Percentiles rank a stretch among this genome's conserved stretches.
These are phyloP conservation scores for Oligia strigilis DNA, from an alignment of 2,888 invertebrate genomes.

Conservation along the genomic window DNA sequence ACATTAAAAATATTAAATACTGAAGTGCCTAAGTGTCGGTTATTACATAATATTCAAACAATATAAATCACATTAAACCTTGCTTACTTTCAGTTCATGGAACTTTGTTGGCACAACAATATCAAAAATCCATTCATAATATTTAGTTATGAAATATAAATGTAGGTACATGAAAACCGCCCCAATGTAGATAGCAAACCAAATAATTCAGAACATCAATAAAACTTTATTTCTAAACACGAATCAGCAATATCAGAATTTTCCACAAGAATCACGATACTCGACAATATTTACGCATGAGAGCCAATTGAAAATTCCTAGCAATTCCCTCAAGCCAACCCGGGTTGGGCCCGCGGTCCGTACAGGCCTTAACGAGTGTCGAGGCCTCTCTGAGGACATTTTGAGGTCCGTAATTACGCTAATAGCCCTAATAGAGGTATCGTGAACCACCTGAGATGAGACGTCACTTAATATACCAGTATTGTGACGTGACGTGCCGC, in stretches of 20 bases:
- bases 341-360: slow-evolving; percentile 59
- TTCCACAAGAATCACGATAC: slow-evolving; percentile 46
- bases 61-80: neutral
- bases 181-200: slow-evolving; percentile 10
- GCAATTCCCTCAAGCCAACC: slow-evolving; percentile 66
- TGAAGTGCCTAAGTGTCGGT: neutral
- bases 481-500: slow-evolving; percentile 12
- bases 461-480: slow-evolving; percentile 44
- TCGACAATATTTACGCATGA: slow-evolving; percentile 69
- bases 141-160: slow-evolving; percentile 21
- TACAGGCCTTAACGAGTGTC: slow-evolving; percentile 75
- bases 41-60: neutral
- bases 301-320: slow-evolving; percentile 73
- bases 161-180: neutral
- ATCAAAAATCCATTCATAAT: neutral
- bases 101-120: slow-evolving; percentile 14
- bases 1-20: neutral
- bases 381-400: slow-evolving; percentile 73
- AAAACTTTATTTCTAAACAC: slow-evolving; percentile 24
- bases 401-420: slow-evolving; percentile 80
- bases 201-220: slow-evolving; percentile 36
- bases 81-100: neutral
- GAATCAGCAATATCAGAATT: slow-evolving; percentile 20
- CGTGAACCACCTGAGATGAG: slow-evolving; percentile 74
- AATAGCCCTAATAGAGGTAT: slow-evolving; percentile 80